Evolutionary conservation across 2,797 vertebrate genomes (phyloP), one percentile per base, ranked within the genome.

Genomic region (Diceros bicornis): DNA sequence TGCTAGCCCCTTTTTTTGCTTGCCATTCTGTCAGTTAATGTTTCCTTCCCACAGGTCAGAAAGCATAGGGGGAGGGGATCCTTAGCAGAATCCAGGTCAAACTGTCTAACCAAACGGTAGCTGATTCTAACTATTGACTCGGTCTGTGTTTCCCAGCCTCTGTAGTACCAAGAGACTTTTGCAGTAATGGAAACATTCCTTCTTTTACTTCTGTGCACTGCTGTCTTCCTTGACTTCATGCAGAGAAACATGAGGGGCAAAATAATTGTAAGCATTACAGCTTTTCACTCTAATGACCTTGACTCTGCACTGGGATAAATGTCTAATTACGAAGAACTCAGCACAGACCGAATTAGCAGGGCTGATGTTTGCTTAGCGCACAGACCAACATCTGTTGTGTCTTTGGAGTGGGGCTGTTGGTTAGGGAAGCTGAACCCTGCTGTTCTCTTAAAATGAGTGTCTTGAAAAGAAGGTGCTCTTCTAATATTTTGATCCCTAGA

Each of bases 151-250:
- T 98, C 97, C 94, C 93, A 96, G 85, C 82, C 81, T 92, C 2
- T 86, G 17, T 94, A 47, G 59, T 97, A 97, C 97, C 98, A 97
- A 97, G 97, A 98, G 82, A 92, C 97, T 93, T 95, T 47, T 96
- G 32, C 59, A 92, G 96, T 93, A 88, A 64, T 74, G 52, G 97
- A 96, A 98, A 78, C 41, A 6, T 84, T 97, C 20, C 27, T 72
- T 10, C 21, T 89, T 61, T 97, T 94, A 83, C 69, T 98, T 50
- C 88, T 75, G 64, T 98, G 98, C 97, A 98, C 97, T 94, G 23
- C 66, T 88, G 64, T 96, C 97, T 69, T 96, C 97, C 96, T 91
- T 98, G 98, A 99, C 97, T 99, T 97, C 98, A 97, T 97, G 98
- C 98, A 97, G 83, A 98, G 98, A 98, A 98, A 96, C 94, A 74